phyloP scores from a whole-genome alignment of 2,888 invertebrate species.

The Andrena bucephala region DNA sequence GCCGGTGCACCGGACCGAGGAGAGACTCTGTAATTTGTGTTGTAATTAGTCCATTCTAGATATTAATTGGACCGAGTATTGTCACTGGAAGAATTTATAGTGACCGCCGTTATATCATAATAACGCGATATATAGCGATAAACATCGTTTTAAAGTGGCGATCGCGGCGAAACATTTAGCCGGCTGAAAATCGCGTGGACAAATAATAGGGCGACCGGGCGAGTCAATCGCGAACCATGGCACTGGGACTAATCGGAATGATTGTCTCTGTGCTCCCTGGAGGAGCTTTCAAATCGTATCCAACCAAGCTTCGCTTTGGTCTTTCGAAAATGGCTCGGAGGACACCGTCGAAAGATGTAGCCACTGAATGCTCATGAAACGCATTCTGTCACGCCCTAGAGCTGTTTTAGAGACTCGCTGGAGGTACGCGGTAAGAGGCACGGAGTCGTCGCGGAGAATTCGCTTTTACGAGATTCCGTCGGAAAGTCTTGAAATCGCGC shows the following conservation, averaged over 20 bases:
- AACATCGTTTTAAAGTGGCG: slow-evolving; percentile 54
- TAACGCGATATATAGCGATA: slow-evolving; percentile 62
- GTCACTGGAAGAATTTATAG: slow-evolving; percentile 67
- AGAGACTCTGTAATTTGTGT: slow-evolving; percentile 64
- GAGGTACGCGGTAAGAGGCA: background rate
- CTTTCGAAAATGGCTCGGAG: background rate
- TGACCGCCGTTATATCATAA: slow-evolving; percentile 48
- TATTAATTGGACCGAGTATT: slow-evolving; percentile 66
- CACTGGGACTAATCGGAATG: background rate
- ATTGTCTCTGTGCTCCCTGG: background rate
- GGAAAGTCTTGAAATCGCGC: slow-evolving; percentile 72
- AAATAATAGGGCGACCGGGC: background rate
- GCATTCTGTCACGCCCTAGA: slow-evolving; percentile 56
- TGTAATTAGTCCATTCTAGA: slow-evolving; percentile 68
- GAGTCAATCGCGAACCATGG: background rate
- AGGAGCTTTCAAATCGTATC: background rate
- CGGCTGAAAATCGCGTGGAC: background rate
- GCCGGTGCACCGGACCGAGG: slow-evolving; percentile 36
- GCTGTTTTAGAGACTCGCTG: slow-evolving; percentile 34
- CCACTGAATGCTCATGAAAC: slow-evolving; percentile 42
- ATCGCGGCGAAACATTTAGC: slow-evolving; percentile 23
- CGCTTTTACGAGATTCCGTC: slow-evolving; percentile 74
- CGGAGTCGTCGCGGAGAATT: slow-evolving; percentile 70
- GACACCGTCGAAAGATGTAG: slow-evolving; percentile 6
- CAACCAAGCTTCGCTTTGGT: background rate